phyloP scores from a whole-genome alignment of 2,888 invertebrate species.

The Athalia cordata region DNA sequence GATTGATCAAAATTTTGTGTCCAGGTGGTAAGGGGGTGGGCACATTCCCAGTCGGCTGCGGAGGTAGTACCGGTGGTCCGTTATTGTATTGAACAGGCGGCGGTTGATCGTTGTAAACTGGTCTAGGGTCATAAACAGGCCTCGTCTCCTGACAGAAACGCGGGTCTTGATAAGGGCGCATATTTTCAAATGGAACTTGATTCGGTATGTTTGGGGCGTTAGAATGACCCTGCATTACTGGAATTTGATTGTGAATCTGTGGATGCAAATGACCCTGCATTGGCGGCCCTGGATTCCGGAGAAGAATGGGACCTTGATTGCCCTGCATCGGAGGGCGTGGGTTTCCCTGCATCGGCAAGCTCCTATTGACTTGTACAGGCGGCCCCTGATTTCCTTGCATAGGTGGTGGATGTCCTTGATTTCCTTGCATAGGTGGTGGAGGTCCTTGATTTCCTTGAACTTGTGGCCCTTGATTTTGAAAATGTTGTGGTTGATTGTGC shows the following conservation, averaged over 20 bases:
- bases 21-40: conserved; percentile 68
- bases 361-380: conserved; percentile 47
- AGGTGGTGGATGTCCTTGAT: conserved; percentile 52
- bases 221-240: conserved; percentile 56
- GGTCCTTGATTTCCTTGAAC: conserved; percentile 52
- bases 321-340: conserved; percentile 53
- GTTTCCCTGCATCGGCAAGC: conserved; percentile 52
- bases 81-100: conserved; percentile 55
- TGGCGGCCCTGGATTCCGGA: conserved; percentile 36
- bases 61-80: conserved; percentile 47
- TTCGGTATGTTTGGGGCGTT: conserved; percentile 54
- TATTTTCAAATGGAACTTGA: conserved; percentile 54
- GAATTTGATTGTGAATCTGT: conserved; percentile 56
- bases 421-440: conserved; percentile 50
- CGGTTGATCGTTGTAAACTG: conserved; percentile 53
- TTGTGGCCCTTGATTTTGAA: conserved; percentile 55
- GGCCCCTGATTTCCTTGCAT: conserved; percentile 52
- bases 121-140: conserved; percentile 55
- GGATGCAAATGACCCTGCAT: conserved; percentile 60
- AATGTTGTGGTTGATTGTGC: conserved; percentile 55
- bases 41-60: conserved; percentile 54
- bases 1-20: conserved; percentile 82
- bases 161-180: conserved; percentile 59
- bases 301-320: conserved; percentile 46
- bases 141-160: conserved; percentile 56